These are phyloP conservation scores for Alviniconcha strummeri DNA, from an alignment of 2,888 invertebrate genomes.

Conservation along the genomic window DNA sequence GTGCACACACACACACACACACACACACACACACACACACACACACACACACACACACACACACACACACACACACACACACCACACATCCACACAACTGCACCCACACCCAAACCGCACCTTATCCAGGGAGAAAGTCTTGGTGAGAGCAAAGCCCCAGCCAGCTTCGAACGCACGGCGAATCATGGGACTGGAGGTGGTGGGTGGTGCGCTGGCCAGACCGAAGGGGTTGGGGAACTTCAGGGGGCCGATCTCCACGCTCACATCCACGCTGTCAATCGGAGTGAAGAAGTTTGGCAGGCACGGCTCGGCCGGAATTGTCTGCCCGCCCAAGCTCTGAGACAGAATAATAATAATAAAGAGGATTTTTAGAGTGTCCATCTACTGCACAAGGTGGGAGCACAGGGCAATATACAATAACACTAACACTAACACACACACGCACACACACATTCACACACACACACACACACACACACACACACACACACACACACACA, in stretches of 20 bases:
- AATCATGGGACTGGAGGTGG: constrained; percentile 96
- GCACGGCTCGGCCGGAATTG: constrained; percentile 80
- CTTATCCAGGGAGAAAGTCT: constrained; percentile 96
- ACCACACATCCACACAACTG: background rate
- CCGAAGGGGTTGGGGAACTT: constrained; percentile 98
- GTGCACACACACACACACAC: background rate
- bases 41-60: background rate
- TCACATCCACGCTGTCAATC: constrained; percentile 94
- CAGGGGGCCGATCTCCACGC: constrained; percentile 93
- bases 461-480: background rate
- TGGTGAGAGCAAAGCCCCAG: constrained; percentile 98
- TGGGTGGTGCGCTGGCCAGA: constrained; percentile 96
- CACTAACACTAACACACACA: background rate
- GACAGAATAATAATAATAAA: constrained; percentile 15
- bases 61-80: background rate
- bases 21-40: background rate
- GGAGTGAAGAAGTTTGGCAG: constrained; percentile 94
- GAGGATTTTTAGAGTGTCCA: no score
- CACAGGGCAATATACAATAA: no score
- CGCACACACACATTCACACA: background rate
- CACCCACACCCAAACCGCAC: constrained; percentile 74
- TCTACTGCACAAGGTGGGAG: background rate
- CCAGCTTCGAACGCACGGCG: constrained; percentile 95
- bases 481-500: background rate
- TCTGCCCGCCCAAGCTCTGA: constrained; percentile 55